phyloP scores from a whole-genome alignment of 2,113 vertebrate genomes.

The Prolemur simus region DNA sequence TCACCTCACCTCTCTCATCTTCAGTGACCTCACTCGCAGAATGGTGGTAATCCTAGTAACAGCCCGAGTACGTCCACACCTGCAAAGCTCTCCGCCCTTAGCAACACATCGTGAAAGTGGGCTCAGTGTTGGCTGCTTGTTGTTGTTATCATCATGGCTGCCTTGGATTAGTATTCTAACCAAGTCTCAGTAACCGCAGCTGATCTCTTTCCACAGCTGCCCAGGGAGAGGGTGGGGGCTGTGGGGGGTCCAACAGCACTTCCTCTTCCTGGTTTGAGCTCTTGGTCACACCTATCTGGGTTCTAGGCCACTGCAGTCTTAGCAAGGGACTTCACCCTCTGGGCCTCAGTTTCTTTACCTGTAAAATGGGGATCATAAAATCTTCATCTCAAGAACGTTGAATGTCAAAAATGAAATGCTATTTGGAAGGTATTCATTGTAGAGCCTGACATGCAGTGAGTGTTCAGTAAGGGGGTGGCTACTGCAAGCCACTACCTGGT shows the following conservation, averaged over 20 bases:
- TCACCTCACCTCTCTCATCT: background rate
- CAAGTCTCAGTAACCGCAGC: background rate
- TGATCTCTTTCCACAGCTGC: too few species aligned
- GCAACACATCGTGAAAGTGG: rapidly evolving
- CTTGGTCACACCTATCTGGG: background rate
- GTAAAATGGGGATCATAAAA: background rate
- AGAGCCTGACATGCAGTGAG: background rate
- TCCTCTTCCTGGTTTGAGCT: background rate
- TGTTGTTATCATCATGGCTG: background rate
- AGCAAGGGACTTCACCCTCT: background rate
- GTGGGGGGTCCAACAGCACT: background rate
- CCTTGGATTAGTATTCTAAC: background rate
- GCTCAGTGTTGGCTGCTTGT: rapidly evolving
- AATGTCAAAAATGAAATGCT: background rate
- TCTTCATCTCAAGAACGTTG: background rate
- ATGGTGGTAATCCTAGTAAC: too few species aligned
- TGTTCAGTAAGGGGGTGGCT: background rate
- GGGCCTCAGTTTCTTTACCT: background rate
- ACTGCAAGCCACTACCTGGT: background rate
- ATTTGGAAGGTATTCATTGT: background rate
- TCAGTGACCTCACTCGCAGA: background rate
- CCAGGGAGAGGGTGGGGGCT: too few species aligned
- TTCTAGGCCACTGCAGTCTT: background rate
- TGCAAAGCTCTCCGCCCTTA: background rate
- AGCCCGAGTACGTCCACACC: background rate